phyloP scores from a whole-genome alignment of 2,888 invertebrate genomes.

The Kuschelorhynchus macadamiae region DNA sequence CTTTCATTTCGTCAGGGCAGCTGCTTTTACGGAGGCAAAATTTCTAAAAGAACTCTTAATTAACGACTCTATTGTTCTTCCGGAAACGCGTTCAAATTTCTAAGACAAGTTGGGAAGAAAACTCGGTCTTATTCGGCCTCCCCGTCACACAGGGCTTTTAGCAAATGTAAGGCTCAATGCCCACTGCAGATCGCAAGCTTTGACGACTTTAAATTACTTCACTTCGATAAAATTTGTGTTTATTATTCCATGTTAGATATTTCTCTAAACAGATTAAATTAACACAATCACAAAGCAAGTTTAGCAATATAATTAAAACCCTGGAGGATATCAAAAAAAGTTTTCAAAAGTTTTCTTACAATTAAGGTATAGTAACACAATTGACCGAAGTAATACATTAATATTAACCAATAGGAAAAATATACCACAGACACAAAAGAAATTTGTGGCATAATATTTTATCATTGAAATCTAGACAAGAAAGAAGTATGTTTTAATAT shows the following conservation, averaged over 20 bases:
- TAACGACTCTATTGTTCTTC: slow-evolving; percentile 83
- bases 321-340: too few relatives aligned
- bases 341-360: too few relatives aligned
- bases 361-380: too few relatives aligned
- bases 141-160: slow-evolving; percentile 47
- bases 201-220: slow-evolving; percentile 55
- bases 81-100: slow-evolving; percentile 67
- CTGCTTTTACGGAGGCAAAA: slow-evolving; percentile 40
- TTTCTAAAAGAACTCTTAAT: slow-evolving; percentile 81
- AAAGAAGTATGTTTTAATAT: too few relatives aligned
- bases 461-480: too few relatives aligned
- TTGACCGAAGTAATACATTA: too few relatives aligned
- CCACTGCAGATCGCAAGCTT: slow-evolving; percentile 52
- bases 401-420: too few relatives aligned
- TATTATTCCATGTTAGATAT: slow-evolving; percentile 12
- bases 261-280: too few relatives aligned
- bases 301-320: too few relatives aligned
- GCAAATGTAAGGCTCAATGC: slow-evolving; percentile 55
- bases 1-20: slow-evolving; percentile 33
- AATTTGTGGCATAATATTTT: too few relatives aligned
- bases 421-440: too few relatives aligned
- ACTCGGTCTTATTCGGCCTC: slow-evolving; percentile 31
- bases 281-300: too few relatives aligned
- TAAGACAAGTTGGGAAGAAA: slow-evolving; percentile 44
- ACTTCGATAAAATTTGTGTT: slow-evolving; percentile 23